Conservation (phyloP, 2,113 vertebrate species). For the Myrmophylax atrothorax region DNA sequence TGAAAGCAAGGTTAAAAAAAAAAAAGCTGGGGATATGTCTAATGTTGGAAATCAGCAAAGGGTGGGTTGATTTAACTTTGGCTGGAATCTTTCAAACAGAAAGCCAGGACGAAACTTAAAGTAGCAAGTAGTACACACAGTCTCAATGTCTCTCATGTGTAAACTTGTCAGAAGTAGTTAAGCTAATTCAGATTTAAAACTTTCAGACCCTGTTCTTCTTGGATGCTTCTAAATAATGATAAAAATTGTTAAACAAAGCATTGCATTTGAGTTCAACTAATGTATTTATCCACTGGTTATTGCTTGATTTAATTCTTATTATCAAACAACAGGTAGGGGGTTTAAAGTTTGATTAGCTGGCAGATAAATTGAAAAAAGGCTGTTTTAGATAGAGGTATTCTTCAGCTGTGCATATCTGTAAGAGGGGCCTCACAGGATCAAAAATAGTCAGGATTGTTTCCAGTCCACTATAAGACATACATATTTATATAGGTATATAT, state of each 20-base stretch:
- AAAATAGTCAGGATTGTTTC: neutral
- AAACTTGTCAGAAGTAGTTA: constrained; percentile 77
- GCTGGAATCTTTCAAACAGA: constrained; percentile 76
- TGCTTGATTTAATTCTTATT: neutral
- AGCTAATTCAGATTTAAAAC: constrained; percentile 73
- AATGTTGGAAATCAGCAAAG: constrained; percentile 85
- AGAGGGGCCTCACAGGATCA: neutral
- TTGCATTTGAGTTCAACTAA: neutral
- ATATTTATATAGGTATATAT: no score
- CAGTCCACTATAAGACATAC: neutral
- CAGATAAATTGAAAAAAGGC: neutral
- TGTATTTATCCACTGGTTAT: neutral
- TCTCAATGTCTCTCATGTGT: constrained; percentile 64
- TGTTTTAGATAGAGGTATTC: neutral
- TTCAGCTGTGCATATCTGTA: neutral
- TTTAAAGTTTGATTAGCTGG: neutral
- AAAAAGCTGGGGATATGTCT: constrained; percentile 81
- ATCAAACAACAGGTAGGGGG: neutral
- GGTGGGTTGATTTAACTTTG: constrained; percentile 85
- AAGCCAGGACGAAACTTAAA: constrained; percentile 70
- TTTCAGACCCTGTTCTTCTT: constrained; percentile 55
- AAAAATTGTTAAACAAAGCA: neutral
- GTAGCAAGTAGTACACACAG: constrained; percentile 66
- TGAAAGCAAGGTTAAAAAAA: constrained; percentile 86
- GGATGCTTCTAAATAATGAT: neutral